A percentile compares a stretch with the other conserved stretches of the same genome.
Evolutionary conservation across 2,113 vertebrate genomes (phyloP).

Genomic region (Sigmodon hispidus): DNA sequence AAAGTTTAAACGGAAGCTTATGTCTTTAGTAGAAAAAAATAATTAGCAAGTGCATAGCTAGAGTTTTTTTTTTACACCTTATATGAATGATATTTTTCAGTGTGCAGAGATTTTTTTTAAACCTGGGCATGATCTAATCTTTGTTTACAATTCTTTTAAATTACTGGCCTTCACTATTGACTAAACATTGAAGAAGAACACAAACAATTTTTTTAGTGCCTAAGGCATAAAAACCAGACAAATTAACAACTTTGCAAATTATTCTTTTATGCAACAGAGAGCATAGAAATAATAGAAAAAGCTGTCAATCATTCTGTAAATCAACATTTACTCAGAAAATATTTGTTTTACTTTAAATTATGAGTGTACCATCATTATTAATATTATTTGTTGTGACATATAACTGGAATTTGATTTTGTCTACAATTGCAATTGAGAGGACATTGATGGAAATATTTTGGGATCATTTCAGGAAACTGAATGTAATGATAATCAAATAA

Average conservation of each 20-base stretch:
- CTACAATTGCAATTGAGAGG: background rate
- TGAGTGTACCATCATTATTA: background rate
- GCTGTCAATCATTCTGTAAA: background rate
- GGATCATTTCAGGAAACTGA: background rate
- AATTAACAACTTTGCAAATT: background rate
- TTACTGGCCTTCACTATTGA: background rate
- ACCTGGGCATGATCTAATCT: background rate
- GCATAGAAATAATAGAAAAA: background rate
- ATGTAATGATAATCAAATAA: background rate
- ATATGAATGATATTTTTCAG: background rate
- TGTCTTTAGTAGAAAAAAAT: constrained; percentile 14
- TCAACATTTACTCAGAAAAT: background rate
- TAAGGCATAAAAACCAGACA: background rate
- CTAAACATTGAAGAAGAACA: background rate
- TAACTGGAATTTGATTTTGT: background rate
- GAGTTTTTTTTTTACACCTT: background rate
- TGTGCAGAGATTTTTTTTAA: background rate
- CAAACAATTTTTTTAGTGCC: background rate
- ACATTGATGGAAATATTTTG: background rate
- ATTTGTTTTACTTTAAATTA: background rate
- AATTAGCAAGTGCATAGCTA: constrained; percentile 25
- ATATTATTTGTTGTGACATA: background rate
- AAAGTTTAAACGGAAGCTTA: constrained; percentile 54
- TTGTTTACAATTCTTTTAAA: background rate
- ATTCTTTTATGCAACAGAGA: background rate